Conservation (phyloP, 2,797 vertebrate species). For the Momotus momota region DNA sequence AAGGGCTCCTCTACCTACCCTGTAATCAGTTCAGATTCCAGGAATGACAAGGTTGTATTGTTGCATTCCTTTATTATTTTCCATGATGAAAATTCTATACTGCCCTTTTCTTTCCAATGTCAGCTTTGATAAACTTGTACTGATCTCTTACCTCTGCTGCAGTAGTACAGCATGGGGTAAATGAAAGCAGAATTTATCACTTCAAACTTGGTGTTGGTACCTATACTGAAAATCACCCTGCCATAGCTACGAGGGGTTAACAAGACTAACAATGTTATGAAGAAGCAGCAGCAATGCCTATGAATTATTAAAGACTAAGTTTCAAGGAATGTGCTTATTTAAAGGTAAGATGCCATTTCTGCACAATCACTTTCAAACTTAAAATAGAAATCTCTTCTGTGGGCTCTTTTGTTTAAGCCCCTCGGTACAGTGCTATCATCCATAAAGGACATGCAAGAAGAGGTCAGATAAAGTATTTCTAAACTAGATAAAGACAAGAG, state of each 20-base stretch:
- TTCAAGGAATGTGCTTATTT: background rate
- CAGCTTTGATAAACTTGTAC: background rate
- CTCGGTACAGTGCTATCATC: background rate
- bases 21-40: background rate
- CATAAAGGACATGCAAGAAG: background rate
- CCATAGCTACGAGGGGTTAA: background rate
- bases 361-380: background rate
- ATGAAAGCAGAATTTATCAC: background rate
- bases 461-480: slow-evolving; percentile 28
- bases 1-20: background rate
- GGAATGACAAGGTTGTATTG: background rate
- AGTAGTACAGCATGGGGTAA: background rate
- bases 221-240: background rate
- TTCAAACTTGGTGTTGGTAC: background rate
- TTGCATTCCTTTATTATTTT: background rate
- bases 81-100: background rate
- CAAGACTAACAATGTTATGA: background rate
- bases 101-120: background rate
- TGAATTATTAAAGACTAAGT: background rate
- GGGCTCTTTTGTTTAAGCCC: background rate
- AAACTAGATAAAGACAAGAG: slow-evolving; percentile 27
- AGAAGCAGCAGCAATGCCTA: background rate
- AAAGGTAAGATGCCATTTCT: slow-evolving; percentile 14
- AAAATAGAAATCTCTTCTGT: slow-evolving; percentile 19
- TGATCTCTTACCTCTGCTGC: background rate